A percentile compares a stretch with the other conserved stretches of the same genome.
Evolutionary conservation across 2,888 invertebrate genomes (phyloP).

Genomic region (Philaethria dido): DNA sequence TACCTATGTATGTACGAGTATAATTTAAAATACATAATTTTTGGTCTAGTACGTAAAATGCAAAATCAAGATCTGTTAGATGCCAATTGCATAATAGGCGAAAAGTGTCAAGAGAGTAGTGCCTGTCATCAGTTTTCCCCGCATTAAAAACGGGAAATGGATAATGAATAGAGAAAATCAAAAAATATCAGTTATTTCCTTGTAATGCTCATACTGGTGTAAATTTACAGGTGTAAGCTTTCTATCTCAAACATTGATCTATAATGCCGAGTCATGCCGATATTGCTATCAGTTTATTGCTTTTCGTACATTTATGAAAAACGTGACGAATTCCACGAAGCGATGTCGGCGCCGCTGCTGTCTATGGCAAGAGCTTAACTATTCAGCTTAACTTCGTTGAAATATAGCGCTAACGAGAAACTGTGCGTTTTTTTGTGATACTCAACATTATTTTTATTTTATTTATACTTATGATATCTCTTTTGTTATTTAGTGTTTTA

Average conservation of each 20-base stretch:
- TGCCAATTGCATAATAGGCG: too few species aligned
- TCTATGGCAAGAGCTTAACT: not conserved
- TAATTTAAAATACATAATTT: too few species aligned
- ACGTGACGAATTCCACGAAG: conserved; percentile 51
- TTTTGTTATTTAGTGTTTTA: not conserved
- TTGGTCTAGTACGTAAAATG: too few species aligned
- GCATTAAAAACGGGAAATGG: not conserved
- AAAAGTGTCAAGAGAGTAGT: too few species aligned
- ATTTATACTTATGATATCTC: not conserved
- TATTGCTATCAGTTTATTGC: conserved; percentile 51
- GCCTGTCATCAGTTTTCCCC: too few species aligned
- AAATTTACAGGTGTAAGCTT: conserved; percentile 31
- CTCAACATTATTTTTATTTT: not conserved
- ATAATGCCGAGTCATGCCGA: conserved; percentile 32
- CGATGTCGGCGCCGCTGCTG: conserved; percentile 33
- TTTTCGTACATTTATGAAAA: conserved; percentile 52
- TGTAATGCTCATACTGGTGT: not conserved
- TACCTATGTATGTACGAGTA: too few species aligned
- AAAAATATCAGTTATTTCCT: not conserved
- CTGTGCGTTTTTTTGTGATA: not conserved
- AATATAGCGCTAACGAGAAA: not conserved
- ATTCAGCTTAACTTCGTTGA: conserved; percentile 2
- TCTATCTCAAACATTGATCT: conserved; percentile 33
- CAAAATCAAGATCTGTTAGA: too few species aligned
- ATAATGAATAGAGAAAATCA: not conserved